Base-by-base conservation (phyloP, 2,888 invertebrate genomes). In the Drosophila rellima region DNA sequence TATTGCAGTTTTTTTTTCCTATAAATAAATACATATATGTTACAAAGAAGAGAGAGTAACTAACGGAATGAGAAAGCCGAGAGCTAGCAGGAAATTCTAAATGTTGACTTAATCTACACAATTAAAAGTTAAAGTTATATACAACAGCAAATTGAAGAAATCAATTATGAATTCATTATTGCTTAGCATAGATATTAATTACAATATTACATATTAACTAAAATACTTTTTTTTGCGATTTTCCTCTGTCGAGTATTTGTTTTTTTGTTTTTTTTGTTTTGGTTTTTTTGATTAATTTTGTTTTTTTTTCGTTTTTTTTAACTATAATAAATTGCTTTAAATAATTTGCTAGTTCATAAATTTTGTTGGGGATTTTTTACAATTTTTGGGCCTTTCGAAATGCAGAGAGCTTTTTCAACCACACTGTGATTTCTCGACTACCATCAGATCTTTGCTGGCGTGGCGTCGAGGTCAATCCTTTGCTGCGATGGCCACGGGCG, bases 401-500 rank as follows among this genome's bases (percentile, higher is more conserved):
- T 73, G 74, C 55, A 62, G 59, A 60, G 74, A 44, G 29, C 33
- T 26, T 4, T 50, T 40, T 69, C 54, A 77, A 61, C 39, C 64
- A 50, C 64, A 67, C n/a, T 70, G 69, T n/a, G 72, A 50, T 67
- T 70, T 72, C 35, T 78, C 78, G 0, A 80, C 64, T 59, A 67
- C 47, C 5, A 86, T 80, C 20, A 74, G 64, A 39, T 80, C 78
- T 26, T 39, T 55, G 39, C 42, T 20, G 48, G 56, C 40, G 1
- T 57, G 61, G n/a, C 85, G 74, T 40, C 68, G 78, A 40, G 56
- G 91, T 92, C 92, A 92, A 82, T 92, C 91, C 72, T 85, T 90
- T 26, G 91, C 90, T 5, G 91, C 87, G 52, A 91, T 82, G 31
- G 92, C 90, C 18, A 93, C 92, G 15, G 93, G 93, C 56, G 93